Percentiles rank a stretch among this genome's conserved stretches.
Conservation (phyloP, 1,140 invertebrate genomes). For the Manduca sexta region DNA sequence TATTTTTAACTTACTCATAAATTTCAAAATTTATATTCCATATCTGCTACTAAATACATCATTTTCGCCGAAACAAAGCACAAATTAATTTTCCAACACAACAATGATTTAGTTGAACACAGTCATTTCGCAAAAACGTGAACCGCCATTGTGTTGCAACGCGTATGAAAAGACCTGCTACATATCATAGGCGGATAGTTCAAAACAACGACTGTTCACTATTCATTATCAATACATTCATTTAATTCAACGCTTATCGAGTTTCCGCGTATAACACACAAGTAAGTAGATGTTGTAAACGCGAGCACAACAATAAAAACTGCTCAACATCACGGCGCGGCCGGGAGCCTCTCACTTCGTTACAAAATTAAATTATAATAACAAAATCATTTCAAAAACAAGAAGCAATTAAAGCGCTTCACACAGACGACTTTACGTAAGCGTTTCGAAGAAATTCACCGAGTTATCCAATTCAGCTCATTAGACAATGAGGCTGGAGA, state of each 20-base stretch:
- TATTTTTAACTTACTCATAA: too few species aligned
- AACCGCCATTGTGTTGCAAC: slow-evolving; percentile 53
- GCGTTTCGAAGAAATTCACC: slow-evolving; percentile 52
- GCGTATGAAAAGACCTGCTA: slow-evolving; percentile 36
- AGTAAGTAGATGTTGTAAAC: slow-evolving; percentile 9
- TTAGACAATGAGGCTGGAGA: slow-evolving; percentile 64
- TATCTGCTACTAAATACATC: slow-evolving; percentile 4
- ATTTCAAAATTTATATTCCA: too few species aligned
- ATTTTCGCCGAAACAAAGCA: too few species aligned
- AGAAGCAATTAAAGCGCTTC: slow-evolving; percentile 55
- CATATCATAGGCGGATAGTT: slow-evolving; percentile 48
- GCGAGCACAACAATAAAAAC: slow-evolving; percentile 18
- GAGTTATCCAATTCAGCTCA: slow-evolving; percentile 59
- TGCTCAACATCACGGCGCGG: slow-evolving; percentile 7
- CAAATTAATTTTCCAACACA: slow-evolving; percentile 32
- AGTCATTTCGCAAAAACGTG: slow-evolving; percentile 50
- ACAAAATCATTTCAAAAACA: slow-evolving; percentile 48
- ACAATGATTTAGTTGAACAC: slow-evolving; percentile 25
- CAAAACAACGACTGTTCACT: slow-evolving; percentile 34
- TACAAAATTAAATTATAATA: slow-evolving; percentile 54
- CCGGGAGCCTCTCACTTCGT: slow-evolving; percentile 42
- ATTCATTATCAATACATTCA: slow-evolving; percentile 45
- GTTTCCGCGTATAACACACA: slow-evolving; percentile 25
- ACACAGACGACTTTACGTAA: slow-evolving; percentile 61
- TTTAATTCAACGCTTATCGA: slow-evolving; percentile 15